Evolutionary conservation across 2,113 vertebrate genomes (phyloP).

Genomic region (Megaceryle torquata): DNA sequence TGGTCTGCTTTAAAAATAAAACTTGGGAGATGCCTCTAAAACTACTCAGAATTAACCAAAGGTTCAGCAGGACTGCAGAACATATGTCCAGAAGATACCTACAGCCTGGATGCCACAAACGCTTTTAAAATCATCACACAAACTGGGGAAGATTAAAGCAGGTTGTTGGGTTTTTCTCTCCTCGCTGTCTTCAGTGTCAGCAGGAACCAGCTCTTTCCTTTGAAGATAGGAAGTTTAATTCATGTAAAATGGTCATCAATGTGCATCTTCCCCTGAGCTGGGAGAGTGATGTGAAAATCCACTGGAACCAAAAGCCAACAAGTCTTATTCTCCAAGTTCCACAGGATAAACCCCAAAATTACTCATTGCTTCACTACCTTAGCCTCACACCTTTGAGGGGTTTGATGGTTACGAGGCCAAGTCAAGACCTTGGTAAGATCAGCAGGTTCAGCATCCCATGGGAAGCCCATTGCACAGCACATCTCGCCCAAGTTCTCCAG

Average conservation of each 20-base stretch:
- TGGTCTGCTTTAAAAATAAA: background rate
- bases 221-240: background rate
- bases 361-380: rapidly evolving
- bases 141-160: background rate
- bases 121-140: background rate
- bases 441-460: background rate
- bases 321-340: rapidly evolving
- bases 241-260: background rate
- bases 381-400: background rate
- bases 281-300: background rate
- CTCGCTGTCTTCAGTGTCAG: background rate
- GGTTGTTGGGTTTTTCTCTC: background rate
- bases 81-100: background rate
- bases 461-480: background rate
- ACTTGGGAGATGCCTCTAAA: background rate
- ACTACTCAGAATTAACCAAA: background rate
- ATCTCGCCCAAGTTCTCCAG: background rate
- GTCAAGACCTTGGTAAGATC: background rate
- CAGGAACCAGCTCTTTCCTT: background rate
- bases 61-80: background rate
- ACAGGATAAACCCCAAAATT: background rate
- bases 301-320: background rate
- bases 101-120: background rate
- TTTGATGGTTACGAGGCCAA: rapidly evolving
- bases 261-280: background rate